phyloP scores from a whole-genome alignment of 2,113 vertebrate genomes.

The Sturnira hondurensis region DNA sequence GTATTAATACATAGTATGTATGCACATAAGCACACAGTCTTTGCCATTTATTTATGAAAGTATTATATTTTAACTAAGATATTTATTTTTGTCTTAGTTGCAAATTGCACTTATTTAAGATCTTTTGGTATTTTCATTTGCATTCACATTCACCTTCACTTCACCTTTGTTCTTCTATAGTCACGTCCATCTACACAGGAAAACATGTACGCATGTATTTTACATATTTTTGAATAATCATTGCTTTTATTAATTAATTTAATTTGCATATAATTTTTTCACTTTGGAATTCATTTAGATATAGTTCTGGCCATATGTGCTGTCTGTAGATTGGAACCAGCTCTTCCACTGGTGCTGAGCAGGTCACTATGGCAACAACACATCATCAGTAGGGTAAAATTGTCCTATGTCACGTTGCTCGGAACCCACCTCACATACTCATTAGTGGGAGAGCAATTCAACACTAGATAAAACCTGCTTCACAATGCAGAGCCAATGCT shows the following conservation, averaged over 20 bases:
- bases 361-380: not conserved
- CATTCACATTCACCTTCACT: not conserved
- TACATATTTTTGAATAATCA: not conserved
- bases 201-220: not conserved
- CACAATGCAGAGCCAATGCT: not conserved
- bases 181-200: not conserved
- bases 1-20: not conserved
- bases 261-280: not conserved
- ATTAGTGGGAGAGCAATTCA: not conserved
- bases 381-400: not conserved
- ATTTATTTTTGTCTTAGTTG: not conserved
- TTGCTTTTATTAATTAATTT: not conserved
- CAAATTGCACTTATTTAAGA: not conserved
- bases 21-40: accelerated
- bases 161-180: not conserved
- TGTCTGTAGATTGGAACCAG: not conserved
- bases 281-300: not conserved
- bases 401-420: not conserved
- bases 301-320: not conserved
- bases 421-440: not conserved
- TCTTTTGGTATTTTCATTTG: not conserved
- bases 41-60: not conserved
- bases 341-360: not conserved
- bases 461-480: not conserved
- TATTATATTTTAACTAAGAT: not conserved